phyloP scores from a whole-genome alignment of 1,140 invertebrate species.

The Drosophila bifasciata region DNA sequence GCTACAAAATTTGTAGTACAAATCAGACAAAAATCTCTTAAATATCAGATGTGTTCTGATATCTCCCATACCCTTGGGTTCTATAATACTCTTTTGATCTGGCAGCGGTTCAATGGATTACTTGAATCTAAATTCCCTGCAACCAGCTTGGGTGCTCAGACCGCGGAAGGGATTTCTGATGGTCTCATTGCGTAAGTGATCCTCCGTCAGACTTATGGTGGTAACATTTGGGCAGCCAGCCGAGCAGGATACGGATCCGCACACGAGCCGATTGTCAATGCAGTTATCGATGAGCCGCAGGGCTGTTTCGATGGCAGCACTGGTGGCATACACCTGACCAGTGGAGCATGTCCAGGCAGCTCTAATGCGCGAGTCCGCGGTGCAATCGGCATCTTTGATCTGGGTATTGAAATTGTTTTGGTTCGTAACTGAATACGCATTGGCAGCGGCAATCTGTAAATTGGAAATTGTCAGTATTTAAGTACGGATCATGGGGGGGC shows the following conservation, averaged over 20 bases:
- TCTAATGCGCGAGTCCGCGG: constrained; percentile 18
- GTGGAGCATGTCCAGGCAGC: no score
- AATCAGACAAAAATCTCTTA: no score
- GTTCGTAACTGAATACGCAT: constrained; percentile 29
- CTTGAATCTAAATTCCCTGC: constrained; percentile 31
- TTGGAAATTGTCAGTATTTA: no score
- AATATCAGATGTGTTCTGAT: no score
- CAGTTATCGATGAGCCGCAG: constrained; percentile 39
- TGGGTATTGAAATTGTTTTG: constrained; percentile 49
- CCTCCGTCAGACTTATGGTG: background rate
- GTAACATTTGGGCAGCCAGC: background rate
- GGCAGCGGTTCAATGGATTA: no score
- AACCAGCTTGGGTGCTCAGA: background rate
- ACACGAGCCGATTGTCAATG: constrained; percentile 28
- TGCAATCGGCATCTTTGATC: constrained; percentile 35
- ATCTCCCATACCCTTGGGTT: no score
- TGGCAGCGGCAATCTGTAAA: constrained; percentile 31
- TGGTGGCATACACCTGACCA: constrained; percentile 17
- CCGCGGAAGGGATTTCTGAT: constrained; percentile 19
- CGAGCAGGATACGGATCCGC: constrained; percentile 19
- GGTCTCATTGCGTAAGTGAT: constrained; percentile 4
- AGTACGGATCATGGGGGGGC: no score
- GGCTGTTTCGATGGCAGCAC: no score
- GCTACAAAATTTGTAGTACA: no score
- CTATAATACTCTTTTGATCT: no score